Conservation (phyloP, 2,797 vertebrate species). For the Hemitrygon akajei region DNA sequence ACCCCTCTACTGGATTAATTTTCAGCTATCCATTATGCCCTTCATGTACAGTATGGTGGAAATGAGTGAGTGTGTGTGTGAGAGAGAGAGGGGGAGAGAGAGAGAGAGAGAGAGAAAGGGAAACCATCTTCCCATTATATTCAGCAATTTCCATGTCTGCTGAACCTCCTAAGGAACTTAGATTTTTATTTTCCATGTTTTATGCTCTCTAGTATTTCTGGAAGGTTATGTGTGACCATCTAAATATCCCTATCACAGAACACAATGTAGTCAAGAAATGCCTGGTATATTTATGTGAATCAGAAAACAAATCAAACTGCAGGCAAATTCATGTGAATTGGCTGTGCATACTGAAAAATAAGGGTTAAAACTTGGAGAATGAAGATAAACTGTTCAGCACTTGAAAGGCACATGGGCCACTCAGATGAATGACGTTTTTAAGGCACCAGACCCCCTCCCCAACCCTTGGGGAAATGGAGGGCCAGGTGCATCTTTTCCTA, state of each 20-base stretch:
- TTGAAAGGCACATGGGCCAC: constrained; percentile 77
- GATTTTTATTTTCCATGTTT: background rate
- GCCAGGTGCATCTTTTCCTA: constrained; percentile 99
- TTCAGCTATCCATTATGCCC: constrained; percentile 5
- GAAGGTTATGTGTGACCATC: background rate
- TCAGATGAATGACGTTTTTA: constrained; percentile 64
- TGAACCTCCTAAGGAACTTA: background rate
- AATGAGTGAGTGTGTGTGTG: background rate
- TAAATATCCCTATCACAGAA: background rate
- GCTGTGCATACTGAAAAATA: background rate
- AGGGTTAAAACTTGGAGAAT: constrained; percentile 80
- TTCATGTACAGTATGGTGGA: constrained; percentile 9
- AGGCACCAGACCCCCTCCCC: constrained; percentile 65
- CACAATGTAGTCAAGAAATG: background rate
- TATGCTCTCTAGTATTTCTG: background rate
- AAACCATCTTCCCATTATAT: background rate
- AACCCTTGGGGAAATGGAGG: constrained; percentile 98
- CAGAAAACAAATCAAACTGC: background rate
- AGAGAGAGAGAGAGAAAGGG: background rate
- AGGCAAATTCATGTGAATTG: background rate
- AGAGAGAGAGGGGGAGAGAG: too few species aligned
- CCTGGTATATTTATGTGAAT: background rate
- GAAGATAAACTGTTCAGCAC: constrained; percentile 89
- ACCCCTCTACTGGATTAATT: constrained; percentile 25
- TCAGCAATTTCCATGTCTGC: background rate